Percentiles rank a stretch among this genome's conserved stretches.
These are phyloP conservation scores for Leucania comma DNA, from an alignment of 2,888 invertebrate species.

Conservation along the genomic window DNA sequence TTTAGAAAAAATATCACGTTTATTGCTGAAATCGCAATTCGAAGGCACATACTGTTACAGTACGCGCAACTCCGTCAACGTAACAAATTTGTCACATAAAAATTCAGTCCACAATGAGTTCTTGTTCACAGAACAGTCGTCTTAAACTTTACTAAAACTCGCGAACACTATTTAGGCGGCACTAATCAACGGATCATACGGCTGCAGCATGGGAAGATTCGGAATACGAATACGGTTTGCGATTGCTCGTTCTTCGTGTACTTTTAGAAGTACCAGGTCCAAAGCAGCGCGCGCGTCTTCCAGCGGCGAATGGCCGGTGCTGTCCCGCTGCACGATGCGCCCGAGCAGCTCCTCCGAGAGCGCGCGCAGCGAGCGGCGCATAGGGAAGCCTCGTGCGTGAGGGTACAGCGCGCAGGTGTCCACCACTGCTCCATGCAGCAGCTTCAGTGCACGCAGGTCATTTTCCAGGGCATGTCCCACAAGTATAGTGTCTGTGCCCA, in stretches of 20 bases:
- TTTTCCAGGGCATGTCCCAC: constrained; percentile 99
- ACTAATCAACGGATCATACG: constrained; percentile 86
- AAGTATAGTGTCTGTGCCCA: constrained; percentile 96
- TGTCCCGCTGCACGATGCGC: constrained; percentile 94
- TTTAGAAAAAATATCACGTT: constrained; percentile 88
- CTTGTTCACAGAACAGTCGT: constrained; percentile 82
- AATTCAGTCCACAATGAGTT: constrained; percentile 78
- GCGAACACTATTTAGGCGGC: constrained; percentile 85
- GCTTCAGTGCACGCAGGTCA: constrained; percentile 96
- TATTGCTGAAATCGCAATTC: constrained; percentile 88
- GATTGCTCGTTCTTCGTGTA: constrained; percentile 83
- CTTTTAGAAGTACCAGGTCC: constrained; percentile 96
- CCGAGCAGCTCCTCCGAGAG: constrained; percentile 94
- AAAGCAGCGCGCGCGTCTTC: constrained; percentile 98
- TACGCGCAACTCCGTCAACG: constrained; percentile 90
- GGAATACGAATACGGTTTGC: constrained; percentile 69
- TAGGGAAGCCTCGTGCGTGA: constrained; percentile 95
- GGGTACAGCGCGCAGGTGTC: constrained; percentile 98
- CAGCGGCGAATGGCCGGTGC: constrained; percentile 96
- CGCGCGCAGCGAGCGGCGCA: constrained; percentile 95
- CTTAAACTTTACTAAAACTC: constrained; percentile 70
- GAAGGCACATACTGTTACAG: constrained; percentile 87
- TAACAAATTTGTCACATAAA: constrained; percentile 82
- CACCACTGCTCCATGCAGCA: constrained; percentile 95
- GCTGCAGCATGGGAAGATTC: constrained; percentile 81